Conservation (phyloP, 2,888 invertebrate species). For the Corythucha ciliata region DNA sequence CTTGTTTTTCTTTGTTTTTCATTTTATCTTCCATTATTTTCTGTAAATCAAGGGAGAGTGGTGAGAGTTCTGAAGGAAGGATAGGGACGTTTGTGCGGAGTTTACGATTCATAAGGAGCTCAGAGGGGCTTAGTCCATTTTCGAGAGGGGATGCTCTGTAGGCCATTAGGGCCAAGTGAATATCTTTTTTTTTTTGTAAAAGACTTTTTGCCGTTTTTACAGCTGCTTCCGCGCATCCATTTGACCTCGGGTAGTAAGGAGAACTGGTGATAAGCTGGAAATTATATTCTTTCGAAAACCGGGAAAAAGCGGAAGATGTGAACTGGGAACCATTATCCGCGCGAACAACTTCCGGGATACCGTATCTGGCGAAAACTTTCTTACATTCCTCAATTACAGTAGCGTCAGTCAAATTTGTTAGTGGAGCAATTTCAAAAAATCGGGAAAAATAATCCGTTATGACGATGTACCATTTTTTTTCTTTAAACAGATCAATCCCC, state of each 20-base stretch:
- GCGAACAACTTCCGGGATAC: slow-evolving; percentile 3
- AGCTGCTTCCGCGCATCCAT: slow-evolving; percentile 10
- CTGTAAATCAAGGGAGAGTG: too few relatives aligned
- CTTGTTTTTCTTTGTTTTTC: slow-evolving; percentile 5
- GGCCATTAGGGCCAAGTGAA: slow-evolving; percentile 6
- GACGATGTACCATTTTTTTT: slow-evolving; percentile 13
- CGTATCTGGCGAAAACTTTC: slow-evolving; percentile 11
- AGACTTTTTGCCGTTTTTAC: slow-evolving; percentile 10
- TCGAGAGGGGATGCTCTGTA: slow-evolving; percentile 5
- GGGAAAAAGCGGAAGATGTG: slow-evolving; percentile 8
- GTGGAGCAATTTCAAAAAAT: slow-evolving; percentile 14
- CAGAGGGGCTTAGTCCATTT: neutral
- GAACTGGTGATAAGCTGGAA: neutral
- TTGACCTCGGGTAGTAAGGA: slow-evolving; percentile 5
- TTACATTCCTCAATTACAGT: too few relatives aligned
- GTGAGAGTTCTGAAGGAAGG: too few relatives aligned
- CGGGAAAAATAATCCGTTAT: slow-evolving; percentile 15
- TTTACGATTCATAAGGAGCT: slow-evolving; percentile 5
- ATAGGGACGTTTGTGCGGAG: slow-evolving; percentile 1
- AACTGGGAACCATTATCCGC: slow-evolving; percentile 13
- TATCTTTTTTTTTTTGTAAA: neutral
- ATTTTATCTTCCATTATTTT: too few relatives aligned
- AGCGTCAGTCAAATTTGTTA: slow-evolving; percentile 2
- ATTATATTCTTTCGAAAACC: too few relatives aligned
- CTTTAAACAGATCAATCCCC: slow-evolving; percentile 8